Percentiles rank a stretch among this genome's conserved stretches.
phyloP scores from a whole-genome alignment of 1,140 invertebrate species.

The Dendrolimus kikuchii region DNA sequence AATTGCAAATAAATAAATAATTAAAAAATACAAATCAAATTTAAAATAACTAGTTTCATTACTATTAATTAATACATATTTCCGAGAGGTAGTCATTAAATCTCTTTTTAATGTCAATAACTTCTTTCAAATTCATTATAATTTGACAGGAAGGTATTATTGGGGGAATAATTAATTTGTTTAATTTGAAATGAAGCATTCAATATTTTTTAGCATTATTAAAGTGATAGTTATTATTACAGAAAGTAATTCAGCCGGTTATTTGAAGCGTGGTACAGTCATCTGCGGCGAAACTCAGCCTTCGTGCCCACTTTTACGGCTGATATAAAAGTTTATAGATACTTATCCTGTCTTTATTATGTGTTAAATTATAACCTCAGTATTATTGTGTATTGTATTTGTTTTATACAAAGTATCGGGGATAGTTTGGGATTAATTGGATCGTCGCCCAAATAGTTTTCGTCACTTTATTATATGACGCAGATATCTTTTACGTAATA shows the following conservation, averaged over 20 bases:
- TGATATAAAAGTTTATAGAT: conserved; percentile 56
- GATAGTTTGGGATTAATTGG: conserved; percentile 13
- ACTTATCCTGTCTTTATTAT: conserved; percentile 49
- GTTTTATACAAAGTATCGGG: conserved; percentile 17
- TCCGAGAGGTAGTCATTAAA: no score
- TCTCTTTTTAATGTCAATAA: no score
- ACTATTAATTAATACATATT: no score
- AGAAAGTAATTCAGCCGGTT: conserved; percentile 22
- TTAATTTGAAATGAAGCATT: not conserved
- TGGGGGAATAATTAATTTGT: no score
- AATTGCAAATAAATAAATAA: no score
- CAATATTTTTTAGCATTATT: conserved; percentile 7
- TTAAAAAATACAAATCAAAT: no score
- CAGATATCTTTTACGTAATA: no score
- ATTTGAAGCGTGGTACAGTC: conserved; percentile 30
- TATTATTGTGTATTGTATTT: conserved; percentile 26
- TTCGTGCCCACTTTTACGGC: conserved; percentile 43
- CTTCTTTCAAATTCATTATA: no score
- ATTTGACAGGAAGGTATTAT: no score
- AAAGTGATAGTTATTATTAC: conserved; percentile 14
- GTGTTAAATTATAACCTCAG: conserved; percentile 49
- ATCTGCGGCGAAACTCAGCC: conserved; percentile 25
- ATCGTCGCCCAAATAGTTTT: conserved; percentile 7
- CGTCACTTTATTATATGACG: not conserved
- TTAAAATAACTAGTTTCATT: no score